phyloP scores from a whole-genome alignment of 2,888 invertebrate species.

The Stenchaetothrips biformis region DNA sequence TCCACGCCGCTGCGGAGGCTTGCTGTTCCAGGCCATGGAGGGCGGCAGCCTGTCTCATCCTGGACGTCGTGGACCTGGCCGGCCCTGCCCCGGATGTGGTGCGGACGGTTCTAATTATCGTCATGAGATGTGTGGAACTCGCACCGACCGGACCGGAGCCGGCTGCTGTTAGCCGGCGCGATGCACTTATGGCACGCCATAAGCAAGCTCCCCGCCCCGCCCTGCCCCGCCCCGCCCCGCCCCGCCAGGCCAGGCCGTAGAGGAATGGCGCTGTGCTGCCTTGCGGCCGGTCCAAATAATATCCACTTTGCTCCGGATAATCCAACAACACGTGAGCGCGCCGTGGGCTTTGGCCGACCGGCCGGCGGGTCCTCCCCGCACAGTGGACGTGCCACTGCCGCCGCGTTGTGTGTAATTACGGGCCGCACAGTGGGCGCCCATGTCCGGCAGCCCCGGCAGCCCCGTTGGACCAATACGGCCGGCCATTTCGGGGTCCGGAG shows the following conservation, averaged over 20 bases:
- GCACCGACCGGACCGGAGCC: background rate
- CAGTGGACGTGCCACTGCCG: background rate
- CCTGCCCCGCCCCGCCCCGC: no score
- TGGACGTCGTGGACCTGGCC: background rate
- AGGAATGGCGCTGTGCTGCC: no score
- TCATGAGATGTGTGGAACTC: background rate
- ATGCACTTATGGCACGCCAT: background rate
- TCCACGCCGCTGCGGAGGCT: background rate
- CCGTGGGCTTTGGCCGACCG: background rate
- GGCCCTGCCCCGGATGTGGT: background rate
- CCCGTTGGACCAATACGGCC: no score
- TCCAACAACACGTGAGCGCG: background rate
- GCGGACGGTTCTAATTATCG: constrained; percentile 12
- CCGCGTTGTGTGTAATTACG: background rate
- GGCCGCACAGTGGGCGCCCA: background rate
- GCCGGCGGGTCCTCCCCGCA: background rate
- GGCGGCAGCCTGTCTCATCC: background rate
- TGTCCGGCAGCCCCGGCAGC: background rate
- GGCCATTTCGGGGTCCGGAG: no score
- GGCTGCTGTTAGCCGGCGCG: background rate
- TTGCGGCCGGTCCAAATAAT: background rate
- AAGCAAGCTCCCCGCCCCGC: no score
- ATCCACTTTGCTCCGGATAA: background rate
- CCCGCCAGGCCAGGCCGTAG: no score
- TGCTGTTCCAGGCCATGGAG: background rate